A percentile compares a stretch with the other conserved stretches of the same genome.
Conservation (phyloP, 1,140 invertebrate genomes). For the Drosophila varians region DNA sequence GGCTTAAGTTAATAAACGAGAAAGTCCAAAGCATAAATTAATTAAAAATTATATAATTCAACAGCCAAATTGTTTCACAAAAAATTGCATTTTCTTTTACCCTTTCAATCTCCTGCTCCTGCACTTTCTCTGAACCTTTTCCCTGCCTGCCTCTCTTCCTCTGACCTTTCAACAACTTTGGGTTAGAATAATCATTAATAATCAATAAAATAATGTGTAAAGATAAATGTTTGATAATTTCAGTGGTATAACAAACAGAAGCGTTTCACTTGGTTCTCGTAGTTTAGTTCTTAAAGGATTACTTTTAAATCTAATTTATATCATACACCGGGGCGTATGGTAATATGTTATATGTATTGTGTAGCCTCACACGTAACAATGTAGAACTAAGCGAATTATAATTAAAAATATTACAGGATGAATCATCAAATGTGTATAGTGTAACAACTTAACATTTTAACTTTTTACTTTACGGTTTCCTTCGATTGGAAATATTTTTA, state of each 20-base stretch:
- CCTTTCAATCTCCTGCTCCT: constrained; percentile 14
- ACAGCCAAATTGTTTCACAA: constrained; percentile 80
- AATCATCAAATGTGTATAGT: constrained; percentile 18
- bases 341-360: constrained; percentile 19
- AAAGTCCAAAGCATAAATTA: constrained; percentile 60
- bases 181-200: constrained; percentile 25
- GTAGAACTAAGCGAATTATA: constrained; percentile 45
- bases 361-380: constrained; percentile 59
- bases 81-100: constrained; percentile 72
- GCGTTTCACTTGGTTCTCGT: constrained; percentile 32
- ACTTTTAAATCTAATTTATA: constrained; percentile 15
- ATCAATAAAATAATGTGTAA: constrained; percentile 8
- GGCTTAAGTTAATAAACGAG: constrained; percentile 37
- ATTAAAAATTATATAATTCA: constrained; percentile 64
- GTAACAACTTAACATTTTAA: not conserved
- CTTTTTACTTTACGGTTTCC: not conserved
- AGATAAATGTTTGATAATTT: constrained; percentile 35
- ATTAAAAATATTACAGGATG: constrained; percentile 25
- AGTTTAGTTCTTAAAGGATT: constrained; percentile 12
- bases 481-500: constrained; percentile 8
- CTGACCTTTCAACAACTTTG: constrained; percentile 48
- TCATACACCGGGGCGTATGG: not conserved
- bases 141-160: not conserved
- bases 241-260: constrained; percentile 40
- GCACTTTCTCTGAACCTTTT: not conserved